Evolutionary conservation across 2,888 invertebrate species (phyloP), one percentile per base, ranked within the genome.

Genomic region (Zygaena filipendulae): DNA sequence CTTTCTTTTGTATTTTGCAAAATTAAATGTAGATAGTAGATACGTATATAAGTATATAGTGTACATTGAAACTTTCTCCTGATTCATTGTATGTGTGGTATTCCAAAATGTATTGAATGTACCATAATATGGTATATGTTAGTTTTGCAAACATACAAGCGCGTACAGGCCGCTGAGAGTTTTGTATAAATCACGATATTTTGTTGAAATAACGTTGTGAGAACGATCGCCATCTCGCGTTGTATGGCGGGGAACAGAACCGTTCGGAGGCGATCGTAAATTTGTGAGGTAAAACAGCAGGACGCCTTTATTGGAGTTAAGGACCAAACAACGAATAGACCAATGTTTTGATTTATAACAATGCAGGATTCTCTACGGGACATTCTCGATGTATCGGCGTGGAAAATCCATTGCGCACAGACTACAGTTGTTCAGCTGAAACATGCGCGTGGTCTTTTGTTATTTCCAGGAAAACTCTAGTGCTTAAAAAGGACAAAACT

Each of bases 161-260:
- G n/a, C n/a, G n/a, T 51, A 47, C 47, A 48, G 53, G 38, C 36
- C 42, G 43, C 16, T 21, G 33, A 33, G 44, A 49, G 47, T 63
- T 64, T 61, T 59, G 57, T 57, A 74, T 75, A 72, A 75, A 72
- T 74, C 74, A 74, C 60, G 59, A 63, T 68, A 72, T 77, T 75
- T 77, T 72, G 74, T 72, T 67, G 68, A 70, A 75, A 74, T 72
- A 71, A 71, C 67, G 62, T 59, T 55, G 52, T 52, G 59, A 60
- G 59, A 62, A 56, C 62, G 69, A 70, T 71, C 66, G 60, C 64
- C 60, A 66, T 68, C 66, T 67, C 58, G 57, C 59, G 61, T 60
- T 52, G 49, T 51, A 48, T 47, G 53, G 52, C 49, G 52, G 50
- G 54, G 42, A 44, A 47, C 7, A 16, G 45, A 42, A 42, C 42